Evolutionary conservation across 2,797 vertebrate genomes (phyloP).

Genomic region (Parauchenoglanis ngamensis): DNA sequence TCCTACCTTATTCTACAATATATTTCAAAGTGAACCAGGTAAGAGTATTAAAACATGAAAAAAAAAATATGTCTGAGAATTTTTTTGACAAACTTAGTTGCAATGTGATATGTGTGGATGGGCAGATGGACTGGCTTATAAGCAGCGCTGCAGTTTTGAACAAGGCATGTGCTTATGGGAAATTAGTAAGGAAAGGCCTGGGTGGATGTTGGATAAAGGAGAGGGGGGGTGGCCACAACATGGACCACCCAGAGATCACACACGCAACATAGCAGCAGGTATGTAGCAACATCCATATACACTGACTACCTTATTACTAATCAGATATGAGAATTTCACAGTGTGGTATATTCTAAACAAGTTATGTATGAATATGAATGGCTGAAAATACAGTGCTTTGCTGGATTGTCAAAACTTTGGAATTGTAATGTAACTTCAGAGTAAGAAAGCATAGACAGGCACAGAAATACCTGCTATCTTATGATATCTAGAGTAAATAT

Average conservation of each 20-base stretch:
- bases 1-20: background rate
- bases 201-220: constrained; percentile 66
- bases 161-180: constrained; percentile 74
- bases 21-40: background rate
- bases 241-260: constrained; percentile 76
- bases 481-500: background rate
- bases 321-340: background rate
- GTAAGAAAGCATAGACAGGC: background rate
- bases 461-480: background rate
- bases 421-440: background rate
- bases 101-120: background rate
- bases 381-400: background rate
- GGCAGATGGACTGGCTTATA: constrained; percentile 61
- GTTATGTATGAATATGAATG: background rate
- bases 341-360: background rate
- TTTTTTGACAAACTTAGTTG: background rate
- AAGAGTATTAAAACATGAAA: background rate
- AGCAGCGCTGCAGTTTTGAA: constrained; percentile 75
- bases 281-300: background rate
- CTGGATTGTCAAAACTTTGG: background rate
- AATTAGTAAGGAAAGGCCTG: constrained; percentile 54
- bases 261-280: constrained; percentile 75
- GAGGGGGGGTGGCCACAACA: constrained; percentile 62
- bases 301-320: background rate
- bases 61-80: background rate